Conservation (phyloP, 2,797 vertebrate species). For the Hemitrygon akajei region DNA sequence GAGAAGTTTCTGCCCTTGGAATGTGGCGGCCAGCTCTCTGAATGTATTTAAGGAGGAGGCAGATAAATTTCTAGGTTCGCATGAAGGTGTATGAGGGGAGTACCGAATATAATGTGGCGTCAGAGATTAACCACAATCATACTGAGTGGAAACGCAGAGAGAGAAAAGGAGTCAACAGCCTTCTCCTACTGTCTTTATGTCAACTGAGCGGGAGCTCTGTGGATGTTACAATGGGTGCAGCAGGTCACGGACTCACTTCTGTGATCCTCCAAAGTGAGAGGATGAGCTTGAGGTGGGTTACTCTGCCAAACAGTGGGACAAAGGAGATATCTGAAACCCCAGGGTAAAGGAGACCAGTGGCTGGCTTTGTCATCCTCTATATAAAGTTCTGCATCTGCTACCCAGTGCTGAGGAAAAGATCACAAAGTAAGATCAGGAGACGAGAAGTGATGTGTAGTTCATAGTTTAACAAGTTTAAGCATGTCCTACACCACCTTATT, state of each 20-base stretch:
- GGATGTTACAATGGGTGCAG: background rate
- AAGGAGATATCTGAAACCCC: background rate
- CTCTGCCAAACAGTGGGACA: background rate
- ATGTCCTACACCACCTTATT: background rate
- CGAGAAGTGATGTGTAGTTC: background rate
- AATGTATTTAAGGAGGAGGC: no score
- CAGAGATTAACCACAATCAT: no score
- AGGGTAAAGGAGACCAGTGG: background rate
- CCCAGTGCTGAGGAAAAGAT: background rate
- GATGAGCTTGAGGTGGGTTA: background rate
- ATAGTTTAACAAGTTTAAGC: background rate
- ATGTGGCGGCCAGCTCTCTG: no score
- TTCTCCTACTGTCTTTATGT: no score
- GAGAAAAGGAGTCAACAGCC: no score
- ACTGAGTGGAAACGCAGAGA: no score
- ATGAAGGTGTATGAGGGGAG: no score
- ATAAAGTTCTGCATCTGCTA: background rate
- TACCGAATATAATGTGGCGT: no score
- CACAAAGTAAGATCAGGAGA: background rate
- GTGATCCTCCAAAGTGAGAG: background rate
- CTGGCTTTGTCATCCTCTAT: background rate
- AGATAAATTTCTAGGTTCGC: no score
- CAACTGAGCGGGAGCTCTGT: background rate
- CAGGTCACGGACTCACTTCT: background rate
- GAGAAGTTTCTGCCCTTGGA: no score